Base-by-base conservation (phyloP, 2,888 invertebrate species). In the Watsonalla binaria region DNA sequence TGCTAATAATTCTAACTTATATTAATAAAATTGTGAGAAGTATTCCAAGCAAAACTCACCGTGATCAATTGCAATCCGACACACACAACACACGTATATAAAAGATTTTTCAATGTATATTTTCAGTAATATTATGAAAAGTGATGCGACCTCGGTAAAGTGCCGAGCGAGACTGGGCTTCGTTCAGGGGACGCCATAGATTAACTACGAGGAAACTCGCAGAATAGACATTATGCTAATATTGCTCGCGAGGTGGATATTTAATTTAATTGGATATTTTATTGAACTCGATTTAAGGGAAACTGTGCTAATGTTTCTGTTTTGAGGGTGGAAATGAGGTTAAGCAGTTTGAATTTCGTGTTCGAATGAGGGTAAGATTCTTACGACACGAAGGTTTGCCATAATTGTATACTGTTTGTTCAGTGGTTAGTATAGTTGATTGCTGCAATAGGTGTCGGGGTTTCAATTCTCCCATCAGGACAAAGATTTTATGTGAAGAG, bases 91-190 rank as follows among this genome's bases (percentile, higher is more conserved):
- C 46, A 58, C 46, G 14, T 70, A 66, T 58, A 54, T 51, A 56
- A n/a, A n/a, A 53, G 2, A 56, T 58, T 53, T 58, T 62, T 55
- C 4, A 24, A 24, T 56, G 54, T 72, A 62, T 62, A 62, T 56
- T 59, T 54, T 62, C 69, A 73, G 58, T 56, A 57, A 35, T 51
- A 49, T 52, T 58, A 54, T 66, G 66, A 65, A 66, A 55, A 59
- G 56, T 55, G 61, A 62, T 72, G 69, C 68, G 69, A 58, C 65
- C 68, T 68, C 70, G 52, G 56, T 63, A 65, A 58, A 69, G 70
- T 58, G 58, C 63, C 66, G 68, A 60, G 66, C 66, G 60, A 64
- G 73, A 81, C 81, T 81, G 80, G 61, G 67, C 65, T 57, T 60
- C 62, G 64, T 58, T 60, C 55, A 62, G 68, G 65, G 66, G 69